Base-by-base conservation (phyloP, 1,140 invertebrate genomes). In the Rhizoglyphus robini region DNA sequence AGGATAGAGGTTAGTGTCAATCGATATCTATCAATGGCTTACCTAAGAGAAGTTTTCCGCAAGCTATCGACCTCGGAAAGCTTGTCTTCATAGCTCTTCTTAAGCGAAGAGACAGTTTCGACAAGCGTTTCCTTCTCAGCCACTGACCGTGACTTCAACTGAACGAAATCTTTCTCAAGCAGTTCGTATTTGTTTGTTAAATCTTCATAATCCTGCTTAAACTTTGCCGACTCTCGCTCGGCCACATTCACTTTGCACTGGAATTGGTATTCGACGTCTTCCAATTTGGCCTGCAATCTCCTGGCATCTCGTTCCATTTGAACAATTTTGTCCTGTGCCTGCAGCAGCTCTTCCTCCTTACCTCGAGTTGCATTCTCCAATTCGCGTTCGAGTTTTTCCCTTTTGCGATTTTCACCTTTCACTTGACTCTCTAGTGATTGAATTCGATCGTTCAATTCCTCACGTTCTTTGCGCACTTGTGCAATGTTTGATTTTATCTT, bases 91-190 rank as follows among this genome's bases (percentile, higher is more conserved):
- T 84, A 72, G 68, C 88, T 84, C 69, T 75, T 76, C 70, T 80
- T 79, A 13, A 77, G 70, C 31, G 63, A 65, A 5, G 48, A 59
- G 11, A 70, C 61, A 34, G 48, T 67, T 54, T 57, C 68, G 70
- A 83, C 80, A 32, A 86, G 69, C 41, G 80, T 80, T 78, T 88
- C 83, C 70, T 87, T 88, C 73, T 90, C 86, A 38, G 82, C 83
- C 4, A 86, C 84, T 30, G 88, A 75, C 75, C 86, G 81, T 18
- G 85, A 82, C 74, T 88, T 89, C 58, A 83, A 84, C 0, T 86
- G 80, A 0, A 88, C 84, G 69, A 86, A 86, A 72, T 89, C 86
- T 73, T 89, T 86, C 72, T 85, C 83, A n/a, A 92, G 75, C 65
- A 86, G 79, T 71, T 88, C 87, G 74, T 89, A 88, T 74, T 87